phyloP scores from a whole-genome alignment of 2,797 vertebrate genomes.

The Labroides dimidiatus region DNA sequence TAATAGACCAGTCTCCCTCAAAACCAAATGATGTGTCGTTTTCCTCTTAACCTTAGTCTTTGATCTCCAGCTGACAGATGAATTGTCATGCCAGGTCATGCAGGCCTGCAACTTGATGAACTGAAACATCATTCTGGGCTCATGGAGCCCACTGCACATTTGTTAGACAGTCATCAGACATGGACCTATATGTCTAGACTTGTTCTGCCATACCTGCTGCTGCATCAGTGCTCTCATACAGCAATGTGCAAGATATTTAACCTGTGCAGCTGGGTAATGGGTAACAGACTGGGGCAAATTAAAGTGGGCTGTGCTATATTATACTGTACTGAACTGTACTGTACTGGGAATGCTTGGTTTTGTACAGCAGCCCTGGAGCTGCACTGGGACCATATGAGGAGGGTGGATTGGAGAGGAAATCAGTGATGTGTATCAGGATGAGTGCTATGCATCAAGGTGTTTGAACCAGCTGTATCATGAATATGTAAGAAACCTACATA shows the following conservation, averaged over 20 bases:
- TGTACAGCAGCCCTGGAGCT: conserved; percentile 22
- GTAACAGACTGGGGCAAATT: conserved; percentile 51
- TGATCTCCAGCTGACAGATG: conserved; percentile 22
- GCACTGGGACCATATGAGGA: conserved; percentile 26
- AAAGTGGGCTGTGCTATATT: conserved; percentile 50
- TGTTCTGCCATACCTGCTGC: conserved; percentile 76
- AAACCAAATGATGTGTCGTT: neutral
- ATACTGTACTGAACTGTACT: neutral
- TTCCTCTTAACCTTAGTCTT: conserved; percentile 2
- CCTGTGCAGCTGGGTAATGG: conserved; percentile 52
- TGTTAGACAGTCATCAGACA: conserved; percentile 44
- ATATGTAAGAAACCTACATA: no score
- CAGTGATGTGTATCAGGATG: conserved; percentile 14
- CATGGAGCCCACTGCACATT: conserved; percentile 56
- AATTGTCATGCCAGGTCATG: conserved; percentile 44
- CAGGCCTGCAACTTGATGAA: conserved; percentile 52
- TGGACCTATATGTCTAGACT: conserved; percentile 69
- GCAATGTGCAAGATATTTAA: conserved; percentile 48
- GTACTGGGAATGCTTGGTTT: conserved; percentile 8
- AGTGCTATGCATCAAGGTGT: neutral
- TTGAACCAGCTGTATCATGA: no score
- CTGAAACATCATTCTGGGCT: conserved; percentile 32
- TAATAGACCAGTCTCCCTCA: neutral
- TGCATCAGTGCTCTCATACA: conserved; percentile 38
- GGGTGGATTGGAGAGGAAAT: conserved; percentile 18